Conservation (phyloP, 2,888 invertebrate genomes). For the Rhagium mordax region DNA sequence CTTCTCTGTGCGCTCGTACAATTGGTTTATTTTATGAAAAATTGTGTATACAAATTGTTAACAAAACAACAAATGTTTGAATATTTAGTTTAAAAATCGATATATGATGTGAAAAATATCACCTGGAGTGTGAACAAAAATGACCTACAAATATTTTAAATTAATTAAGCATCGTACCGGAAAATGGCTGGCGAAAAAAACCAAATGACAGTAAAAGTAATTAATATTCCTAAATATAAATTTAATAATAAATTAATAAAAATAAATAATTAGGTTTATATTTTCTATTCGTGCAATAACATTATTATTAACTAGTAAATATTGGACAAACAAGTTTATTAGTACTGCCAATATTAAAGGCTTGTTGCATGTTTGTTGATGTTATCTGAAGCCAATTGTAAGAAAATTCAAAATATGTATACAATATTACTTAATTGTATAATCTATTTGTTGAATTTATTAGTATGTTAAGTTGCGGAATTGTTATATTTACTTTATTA, state of each 20-base stretch:
- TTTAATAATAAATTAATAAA: not conserved
- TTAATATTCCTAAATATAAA: not conserved
- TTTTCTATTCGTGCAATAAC: not conserved
- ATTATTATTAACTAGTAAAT: not conserved
- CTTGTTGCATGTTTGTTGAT: not conserved
- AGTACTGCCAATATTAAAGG: not conserved
- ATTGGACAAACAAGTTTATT: not conserved
- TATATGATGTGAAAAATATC: too few species aligned
- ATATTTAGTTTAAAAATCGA: too few species aligned
- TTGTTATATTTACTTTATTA: not conserved
- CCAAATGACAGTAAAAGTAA: not conserved
- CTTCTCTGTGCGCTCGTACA: too few species aligned
- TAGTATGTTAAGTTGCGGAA: not conserved
- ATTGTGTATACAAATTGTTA: too few species aligned
- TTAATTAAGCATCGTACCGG: not conserved
- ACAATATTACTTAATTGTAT: not conserved
- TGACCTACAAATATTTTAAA: too few species aligned
- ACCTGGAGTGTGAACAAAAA: too few species aligned
- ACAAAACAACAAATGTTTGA: too few species aligned
- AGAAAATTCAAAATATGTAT: not conserved
- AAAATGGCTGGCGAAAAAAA: not conserved
- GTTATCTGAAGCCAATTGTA: not conserved
- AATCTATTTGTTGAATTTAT: not conserved
- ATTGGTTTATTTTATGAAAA: too few species aligned
- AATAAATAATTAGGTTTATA: not conserved